Percentiles rank a stretch among this genome's conserved stretches.
Conservation (phyloP, 2,888 invertebrate genomes). For the Aproaerema taeniolella region DNA sequence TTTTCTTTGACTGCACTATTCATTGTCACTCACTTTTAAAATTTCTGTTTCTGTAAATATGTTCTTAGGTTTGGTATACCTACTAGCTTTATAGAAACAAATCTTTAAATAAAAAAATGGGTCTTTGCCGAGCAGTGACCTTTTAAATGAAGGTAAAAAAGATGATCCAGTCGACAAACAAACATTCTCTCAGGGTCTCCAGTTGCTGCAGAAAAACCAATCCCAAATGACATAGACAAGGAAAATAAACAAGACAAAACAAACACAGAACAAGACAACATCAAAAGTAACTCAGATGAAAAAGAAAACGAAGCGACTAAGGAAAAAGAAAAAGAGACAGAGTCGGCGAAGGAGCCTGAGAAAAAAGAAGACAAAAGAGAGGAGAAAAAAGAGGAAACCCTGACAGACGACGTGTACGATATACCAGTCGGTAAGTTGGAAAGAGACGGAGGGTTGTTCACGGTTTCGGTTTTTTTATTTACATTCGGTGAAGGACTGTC, state of each 20-base stretch:
- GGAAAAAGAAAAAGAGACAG: conserved; percentile 35
- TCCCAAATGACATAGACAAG: conserved; percentile 52
- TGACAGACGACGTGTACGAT: conserved; percentile 65
- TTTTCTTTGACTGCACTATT: conserved; percentile 17
- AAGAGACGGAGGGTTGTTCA: conserved; percentile 14
- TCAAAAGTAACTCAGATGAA: conserved; percentile 5
- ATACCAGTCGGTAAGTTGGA: conserved; percentile 65
- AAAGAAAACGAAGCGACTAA: too few species aligned
- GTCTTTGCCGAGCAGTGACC: too few species aligned
- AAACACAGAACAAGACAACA: conserved; percentile 20
- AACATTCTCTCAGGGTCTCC: conserved; percentile 57
- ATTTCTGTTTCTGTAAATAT: conserved; percentile 3
- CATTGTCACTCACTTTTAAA: conserved; percentile 8
- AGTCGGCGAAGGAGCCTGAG: conserved; percentile 39
- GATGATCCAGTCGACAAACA: conserved; percentile 6
- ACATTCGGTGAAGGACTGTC: too few species aligned
- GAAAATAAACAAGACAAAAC: conserved; percentile 30
- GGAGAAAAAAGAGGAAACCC: conserved; percentile 37
- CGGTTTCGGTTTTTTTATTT: neutral
- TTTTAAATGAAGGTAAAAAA: too few species aligned
- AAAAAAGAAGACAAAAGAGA: too few species aligned
- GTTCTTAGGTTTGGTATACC: neutral
- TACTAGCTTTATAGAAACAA: too few species aligned
- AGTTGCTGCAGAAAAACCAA: conserved; percentile 21
- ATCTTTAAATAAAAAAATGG: too few species aligned